A percentile compares a stretch with the other conserved stretches of the same genome.
Conservation (phyloP, 2,888 invertebrate species). For the Tiliacea citrago region DNA sequence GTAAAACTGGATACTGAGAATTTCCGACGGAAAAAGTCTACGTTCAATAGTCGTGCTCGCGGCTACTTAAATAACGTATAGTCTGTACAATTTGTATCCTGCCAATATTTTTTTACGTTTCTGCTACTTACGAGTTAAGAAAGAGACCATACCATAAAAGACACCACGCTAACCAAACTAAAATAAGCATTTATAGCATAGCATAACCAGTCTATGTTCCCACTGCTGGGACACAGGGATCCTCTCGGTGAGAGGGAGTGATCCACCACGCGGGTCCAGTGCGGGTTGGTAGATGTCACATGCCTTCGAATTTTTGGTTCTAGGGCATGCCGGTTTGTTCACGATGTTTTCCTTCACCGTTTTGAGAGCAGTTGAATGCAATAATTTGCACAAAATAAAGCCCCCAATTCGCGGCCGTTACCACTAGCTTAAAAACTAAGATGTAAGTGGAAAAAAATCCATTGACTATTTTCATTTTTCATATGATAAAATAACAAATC, state of each 20-base stretch:
- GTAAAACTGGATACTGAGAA: constrained; percentile 6
- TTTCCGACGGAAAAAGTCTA: constrained; percentile 15
- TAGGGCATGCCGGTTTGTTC: too few relatives aligned
- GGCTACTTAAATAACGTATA: background rate
- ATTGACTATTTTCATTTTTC: background rate
- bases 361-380: too few relatives aligned
- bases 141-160: background rate
- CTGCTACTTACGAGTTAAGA: background rate
- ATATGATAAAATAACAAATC: background rate
- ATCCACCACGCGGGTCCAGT: too few relatives aligned
- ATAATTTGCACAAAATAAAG: too few relatives aligned
- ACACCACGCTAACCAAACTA: background rate
- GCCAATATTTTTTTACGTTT: background rate
- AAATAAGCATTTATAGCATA: background rate
- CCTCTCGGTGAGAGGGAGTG: too few relatives aligned
- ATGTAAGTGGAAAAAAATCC: background rate
- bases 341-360: too few relatives aligned
- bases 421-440: too few relatives aligned
- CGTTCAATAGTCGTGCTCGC: background rate
- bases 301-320: too few relatives aligned
- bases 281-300: too few relatives aligned
- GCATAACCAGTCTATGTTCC: too few relatives aligned
- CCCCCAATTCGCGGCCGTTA: too few relatives aligned
- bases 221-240: too few relatives aligned
- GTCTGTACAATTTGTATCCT: background rate